Percentiles rank a stretch among this genome's conserved stretches.
phyloP scores from a whole-genome alignment of 2,888 invertebrate species.

The Scotopteryx bipunctaria region DNA sequence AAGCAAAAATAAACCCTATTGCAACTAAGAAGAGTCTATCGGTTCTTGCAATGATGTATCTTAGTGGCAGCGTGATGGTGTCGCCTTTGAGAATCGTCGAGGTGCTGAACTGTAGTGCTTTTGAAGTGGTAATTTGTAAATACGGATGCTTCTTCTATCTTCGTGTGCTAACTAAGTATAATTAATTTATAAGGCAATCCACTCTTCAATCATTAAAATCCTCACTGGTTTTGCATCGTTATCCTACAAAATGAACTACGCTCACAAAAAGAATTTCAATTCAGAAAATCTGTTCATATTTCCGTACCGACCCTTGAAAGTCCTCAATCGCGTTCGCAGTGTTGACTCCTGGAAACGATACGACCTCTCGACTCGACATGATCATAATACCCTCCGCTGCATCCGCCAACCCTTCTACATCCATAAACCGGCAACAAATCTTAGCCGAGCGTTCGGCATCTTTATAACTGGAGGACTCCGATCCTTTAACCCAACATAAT shows the following conservation, averaged over 20 bases:
- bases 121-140: constrained; percentile 46
- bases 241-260: constrained; percentile 38
- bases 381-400: constrained; percentile 76
- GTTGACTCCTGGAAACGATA: constrained; percentile 79
- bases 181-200: neutral
- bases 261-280: constrained; percentile 41
- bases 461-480: constrained; percentile 78
- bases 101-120: constrained; percentile 40
- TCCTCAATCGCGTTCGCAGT: constrained; percentile 74
- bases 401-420: constrained; percentile 80
- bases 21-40: constrained; percentile 10
- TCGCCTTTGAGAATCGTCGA: constrained; percentile 53
- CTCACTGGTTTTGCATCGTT: constrained; percentile 17
- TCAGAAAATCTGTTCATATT: constrained; percentile 62
- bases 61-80: constrained; percentile 43
- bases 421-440: constrained; percentile 80
- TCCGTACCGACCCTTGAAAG: constrained; percentile 64
- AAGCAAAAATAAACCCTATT: constrained; percentile 27
- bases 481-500: constrained; percentile 83
- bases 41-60: constrained; percentile 9
- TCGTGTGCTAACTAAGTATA: neutral
- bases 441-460: constrained; percentile 76
- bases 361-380: constrained; percentile 78
- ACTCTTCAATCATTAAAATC: constrained; percentile 19
- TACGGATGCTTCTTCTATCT: constrained; percentile 33